These are phyloP conservation scores for Micromussa lordhowensis DNA, from an alignment of 92 coral and sea anemone genomes.

Conservation along the genomic window DNA sequence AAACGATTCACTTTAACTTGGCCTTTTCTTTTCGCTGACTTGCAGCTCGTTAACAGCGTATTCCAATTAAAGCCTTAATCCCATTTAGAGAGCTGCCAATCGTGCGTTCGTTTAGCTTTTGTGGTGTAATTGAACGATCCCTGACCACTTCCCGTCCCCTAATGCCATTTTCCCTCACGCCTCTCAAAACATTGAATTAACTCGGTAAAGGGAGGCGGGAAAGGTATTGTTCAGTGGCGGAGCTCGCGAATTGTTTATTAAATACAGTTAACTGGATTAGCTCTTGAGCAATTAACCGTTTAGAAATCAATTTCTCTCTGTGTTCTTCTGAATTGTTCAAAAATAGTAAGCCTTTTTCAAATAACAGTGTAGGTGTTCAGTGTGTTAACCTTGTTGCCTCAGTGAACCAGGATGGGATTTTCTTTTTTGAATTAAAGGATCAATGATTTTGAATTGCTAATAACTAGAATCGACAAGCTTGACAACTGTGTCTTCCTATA, in stretches of 20 bases:
- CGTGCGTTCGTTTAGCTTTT: conserved; percentile 70
- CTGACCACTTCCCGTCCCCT: conserved; percentile 85
- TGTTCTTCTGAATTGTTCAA: not conserved
- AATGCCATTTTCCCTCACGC: conserved; percentile 83
- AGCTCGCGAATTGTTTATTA: conserved; percentile 56
- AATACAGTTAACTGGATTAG: conserved; percentile 65
- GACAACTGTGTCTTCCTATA: conserved; percentile 70
- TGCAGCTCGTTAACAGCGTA: conserved; percentile 86
- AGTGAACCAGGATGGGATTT: not conserved
- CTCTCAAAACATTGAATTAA: conserved; percentile 76
- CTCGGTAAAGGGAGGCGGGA: conserved; percentile 77
- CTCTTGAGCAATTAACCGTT: conserved; percentile 62
- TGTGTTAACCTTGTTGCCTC: conserved; percentile 6
- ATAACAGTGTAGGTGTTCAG: conserved; percentile 8
- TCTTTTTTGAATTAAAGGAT: conserved; percentile 24
- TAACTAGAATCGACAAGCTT: conserved; percentile 71
- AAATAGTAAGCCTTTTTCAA: conserved; percentile 21
- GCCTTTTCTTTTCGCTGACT: conserved; percentile 69
- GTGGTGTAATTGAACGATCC: conserved; percentile 84
- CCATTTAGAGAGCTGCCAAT: conserved; percentile 84
- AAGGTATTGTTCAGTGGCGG: conserved; percentile 60
- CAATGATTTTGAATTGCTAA: conserved; percentile 77
- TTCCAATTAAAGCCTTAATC: conserved; percentile 90
- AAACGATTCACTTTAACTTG: conserved; percentile 79
- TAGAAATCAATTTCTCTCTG: conserved; percentile 33